These are phyloP conservation scores for Drosophila nasuta DNA, from an alignment of 1,140 invertebrate genomes.

Conservation along the genomic window DNA sequence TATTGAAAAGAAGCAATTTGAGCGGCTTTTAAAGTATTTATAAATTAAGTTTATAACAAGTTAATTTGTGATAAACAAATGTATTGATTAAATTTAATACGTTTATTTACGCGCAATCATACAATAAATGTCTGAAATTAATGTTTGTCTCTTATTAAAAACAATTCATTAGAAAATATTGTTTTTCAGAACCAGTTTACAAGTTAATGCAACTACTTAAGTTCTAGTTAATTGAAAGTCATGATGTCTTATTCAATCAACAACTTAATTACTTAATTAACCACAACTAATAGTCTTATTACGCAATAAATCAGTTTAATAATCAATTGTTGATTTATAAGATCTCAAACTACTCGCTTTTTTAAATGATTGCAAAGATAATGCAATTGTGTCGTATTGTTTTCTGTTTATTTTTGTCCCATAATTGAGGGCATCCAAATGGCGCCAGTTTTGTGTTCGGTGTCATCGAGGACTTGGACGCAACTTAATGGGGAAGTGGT, in stretches of 20 bases:
- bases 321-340: not conserved
- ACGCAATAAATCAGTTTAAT: not conserved
- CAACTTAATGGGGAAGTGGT: slow-evolving; percentile 52
- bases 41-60: slow-evolving; percentile 43
- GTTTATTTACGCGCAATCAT: slow-evolving; percentile 13
- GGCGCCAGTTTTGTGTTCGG: slow-evolving; percentile 45
- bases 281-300: not conserved
- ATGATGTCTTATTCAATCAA: not conserved
- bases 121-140: slow-evolving; percentile 33
- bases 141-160: not conserved
- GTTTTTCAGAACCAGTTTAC: not conserved
- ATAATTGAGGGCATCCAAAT: slow-evolving; percentile 29
- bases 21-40: slow-evolving; percentile 18
- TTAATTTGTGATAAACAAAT: slow-evolving; percentile 44
- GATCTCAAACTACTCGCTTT: not conserved
- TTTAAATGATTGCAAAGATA: no score
- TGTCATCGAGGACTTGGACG: slow-evolving; percentile 18
- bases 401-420: slow-evolving; percentile 1
- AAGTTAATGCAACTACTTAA: not conserved
- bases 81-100: slow-evolving; percentile 18
- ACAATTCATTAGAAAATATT: slow-evolving; percentile 2
- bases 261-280: not conserved
- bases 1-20: not conserved
- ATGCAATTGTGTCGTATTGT: no score
- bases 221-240: not conserved